Evolutionary conservation across 2,888 invertebrate species (phyloP), one percentile per base, ranked within the genome.

Genomic region (Trimorus sp.): DNA sequence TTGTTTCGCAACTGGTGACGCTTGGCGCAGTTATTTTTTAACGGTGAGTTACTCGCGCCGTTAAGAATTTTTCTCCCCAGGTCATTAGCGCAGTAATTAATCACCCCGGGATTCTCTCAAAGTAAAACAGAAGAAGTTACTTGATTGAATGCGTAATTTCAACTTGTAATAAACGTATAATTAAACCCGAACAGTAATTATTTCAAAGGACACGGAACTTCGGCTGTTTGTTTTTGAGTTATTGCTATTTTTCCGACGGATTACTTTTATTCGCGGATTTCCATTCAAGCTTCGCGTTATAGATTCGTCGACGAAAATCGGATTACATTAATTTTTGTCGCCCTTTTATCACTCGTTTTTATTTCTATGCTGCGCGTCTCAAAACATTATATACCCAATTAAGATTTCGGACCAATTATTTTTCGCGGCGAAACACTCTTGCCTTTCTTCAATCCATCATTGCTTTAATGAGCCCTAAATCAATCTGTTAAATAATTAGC

Each of bases 1-100:
- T 82, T 60, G 70, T 84, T 70, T 76, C 80, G 54, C 84, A 83
- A 76, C 70, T 83, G 63, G 70, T 71, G 68, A 73, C 68, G 68
- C 82, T 83, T 48, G 69, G 75, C 76, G 62, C 68, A 38, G 79
- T 76, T 79, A 82, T 82, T 79, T 82, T 82, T 82, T 82, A 82
- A 82, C 78, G 71, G 82, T 82, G 75, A 78, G 82, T 82, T 65
- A 75, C 79, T 80, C 54, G 40, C 56, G 73, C 66, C 16, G 53
- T 74, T 65, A 12, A 51, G 71, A 74, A 79, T 79, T 69, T 79
- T 79, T 79, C 79, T 75, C 42, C 53, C 60, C 62, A 51, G 54
- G 71, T 80, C 76, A 71, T 80, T 80, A 71, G 60, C 59, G 42
- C 62, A n/a, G 75, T 70, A 70, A 80, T 76, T 70, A 74, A 80